Percentiles rank a stretch among this genome's conserved stretches.
Conservation (phyloP, 2,888 invertebrate genomes). For the Andrena bucephala region DNA sequence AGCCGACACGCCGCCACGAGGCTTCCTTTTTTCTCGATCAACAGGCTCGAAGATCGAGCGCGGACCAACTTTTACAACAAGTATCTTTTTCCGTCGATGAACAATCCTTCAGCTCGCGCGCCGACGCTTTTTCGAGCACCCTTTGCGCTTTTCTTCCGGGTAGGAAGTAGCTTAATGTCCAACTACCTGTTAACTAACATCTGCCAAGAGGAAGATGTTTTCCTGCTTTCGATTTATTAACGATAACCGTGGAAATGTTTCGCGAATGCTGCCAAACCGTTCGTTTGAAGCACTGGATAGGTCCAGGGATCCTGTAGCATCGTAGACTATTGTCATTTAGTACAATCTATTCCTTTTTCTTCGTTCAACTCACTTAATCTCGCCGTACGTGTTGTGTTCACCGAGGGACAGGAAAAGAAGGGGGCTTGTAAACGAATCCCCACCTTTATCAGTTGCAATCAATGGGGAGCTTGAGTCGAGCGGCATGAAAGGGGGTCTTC, state of each 20-base stretch:
- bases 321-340: too few relatives aligned
- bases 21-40: conserved; percentile 60
- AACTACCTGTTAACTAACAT: conserved; percentile 48
- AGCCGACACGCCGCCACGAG: conserved; percentile 27
- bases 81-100: conserved; percentile 25
- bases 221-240: neutral
- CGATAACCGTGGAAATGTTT: too few relatives aligned
- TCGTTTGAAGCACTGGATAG: too few relatives aligned
- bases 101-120: conserved; percentile 29
- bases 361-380: conserved; percentile 4
- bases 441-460: conserved; percentile 64
- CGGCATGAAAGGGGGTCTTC: conserved; percentile 39
- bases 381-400: neutral
- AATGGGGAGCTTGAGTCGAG: conserved; percentile 19
- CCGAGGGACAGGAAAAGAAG: neutral
- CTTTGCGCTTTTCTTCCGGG: neutral
- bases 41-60: conserved; percentile 52
- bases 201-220: neutral
- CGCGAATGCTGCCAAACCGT: too few relatives aligned
- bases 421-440: conserved; percentile 19
- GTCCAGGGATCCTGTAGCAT: too few relatives aligned
- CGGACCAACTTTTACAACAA: conserved; percentile 54
- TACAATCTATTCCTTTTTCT: neutral
- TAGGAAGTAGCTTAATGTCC: conserved; percentile 26
- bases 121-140: neutral